Evolutionary conservation across 2,113 vertebrate species (phyloP), one percentile per base, ranked within the genome.

Genomic region (Entosphenus tridentatus): DNA sequence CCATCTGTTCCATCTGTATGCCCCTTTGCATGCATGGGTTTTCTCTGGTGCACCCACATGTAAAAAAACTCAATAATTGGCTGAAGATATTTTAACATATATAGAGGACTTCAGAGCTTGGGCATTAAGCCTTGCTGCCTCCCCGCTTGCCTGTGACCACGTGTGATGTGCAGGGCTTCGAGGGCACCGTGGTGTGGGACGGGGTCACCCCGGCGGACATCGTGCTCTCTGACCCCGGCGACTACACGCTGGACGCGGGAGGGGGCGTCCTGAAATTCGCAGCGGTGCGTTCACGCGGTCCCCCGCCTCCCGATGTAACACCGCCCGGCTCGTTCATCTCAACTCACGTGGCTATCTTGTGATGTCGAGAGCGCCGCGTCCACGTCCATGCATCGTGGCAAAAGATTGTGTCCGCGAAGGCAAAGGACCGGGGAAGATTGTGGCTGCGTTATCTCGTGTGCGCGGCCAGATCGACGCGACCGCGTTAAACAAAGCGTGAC

Each of bases 141-240:
- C 56, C 21, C 56, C 17, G 16, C 16, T 57, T 55, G 21, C 14
- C n/a, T 8, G 12, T 56, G 71, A 72, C 54, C 57, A 12, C 57
- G 70, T 56, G 2, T 58, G 73, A 70, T n/a, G 67, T 16, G 72
- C 80, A 97, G 92, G 91, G 90, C 68, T 98, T 98, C 73, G 88
- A 96, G 80, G 93, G 92, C n/a, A 88, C 84, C 1, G 80, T 96
- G 69, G 84, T 95, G 54, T 96, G 92, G 93, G 87, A 96, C 74
- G 89, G 84, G 75, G 81, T 83, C 71, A 87, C 90, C 76, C 76
- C 77, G 9, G 77, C 82, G 9, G 85, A 81, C 12, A 74, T 98
- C 18, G 79, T 83, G 73, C 84, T 84, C 17, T 78, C 84, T 74
- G 84, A 88, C 73, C 80, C 85, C 11, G 82, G 84, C 57, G 81